Conservation (phyloP, 2,113 vertebrate genomes). For the Vireo altiloquus region DNA sequence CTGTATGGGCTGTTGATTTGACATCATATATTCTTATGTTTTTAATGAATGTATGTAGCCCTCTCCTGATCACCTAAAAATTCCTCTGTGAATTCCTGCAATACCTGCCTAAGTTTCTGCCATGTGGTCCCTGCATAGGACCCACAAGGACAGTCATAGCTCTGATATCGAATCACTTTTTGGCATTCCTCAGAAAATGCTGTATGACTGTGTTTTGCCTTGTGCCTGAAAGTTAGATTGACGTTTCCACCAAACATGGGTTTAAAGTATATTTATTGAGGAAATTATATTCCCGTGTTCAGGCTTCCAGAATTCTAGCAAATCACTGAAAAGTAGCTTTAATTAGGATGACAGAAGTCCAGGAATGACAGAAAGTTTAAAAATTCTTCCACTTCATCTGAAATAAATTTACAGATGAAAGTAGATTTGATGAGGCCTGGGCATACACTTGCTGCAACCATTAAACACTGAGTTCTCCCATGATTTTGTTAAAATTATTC, state of each 20-base stretch:
- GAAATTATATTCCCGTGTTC: neutral
- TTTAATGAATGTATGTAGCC: neutral
- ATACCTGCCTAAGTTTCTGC: neutral
- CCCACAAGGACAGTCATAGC: neutral
- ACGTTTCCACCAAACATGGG: neutral
- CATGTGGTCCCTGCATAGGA: neutral
- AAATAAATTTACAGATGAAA: neutral
- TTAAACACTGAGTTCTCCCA: neutral
- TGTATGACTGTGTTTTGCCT: neutral
- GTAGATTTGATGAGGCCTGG: neutral
- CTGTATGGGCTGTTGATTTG: neutral
- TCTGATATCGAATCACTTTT: neutral
- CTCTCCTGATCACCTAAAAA: neutral
- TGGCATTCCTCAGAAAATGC: neutral
- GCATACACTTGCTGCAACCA: neutral
- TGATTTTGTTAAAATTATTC: neutral
- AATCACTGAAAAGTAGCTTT: neutral
- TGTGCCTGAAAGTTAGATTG: neutral
- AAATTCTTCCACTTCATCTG: neutral
- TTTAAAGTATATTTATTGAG: neutral
- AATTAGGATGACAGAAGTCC: neutral
- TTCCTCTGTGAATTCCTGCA: neutral
- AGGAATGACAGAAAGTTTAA: neutral
- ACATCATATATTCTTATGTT: neutral
- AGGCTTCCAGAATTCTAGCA: neutral